Evolutionary conservation across 2,888 invertebrate genomes (phyloP).

Genomic region (Protula sp.): DNA sequence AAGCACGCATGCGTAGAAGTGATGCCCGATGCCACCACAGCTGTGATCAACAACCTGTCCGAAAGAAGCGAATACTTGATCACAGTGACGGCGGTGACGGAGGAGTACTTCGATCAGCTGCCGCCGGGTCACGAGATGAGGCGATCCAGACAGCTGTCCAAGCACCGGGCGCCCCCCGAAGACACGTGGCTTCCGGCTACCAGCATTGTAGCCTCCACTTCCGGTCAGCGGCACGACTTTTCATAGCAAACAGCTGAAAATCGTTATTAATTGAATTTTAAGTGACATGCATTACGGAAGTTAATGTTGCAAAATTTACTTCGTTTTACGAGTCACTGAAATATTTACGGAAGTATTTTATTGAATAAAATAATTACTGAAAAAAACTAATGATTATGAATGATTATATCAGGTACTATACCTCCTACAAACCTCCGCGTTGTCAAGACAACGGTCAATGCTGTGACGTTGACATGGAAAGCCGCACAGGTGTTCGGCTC

Average conservation of each 20-base stretch:
- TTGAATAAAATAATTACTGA: too few relatives aligned
- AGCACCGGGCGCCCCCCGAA: conserved; percentile 36
- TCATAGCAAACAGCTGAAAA: too few relatives aligned
- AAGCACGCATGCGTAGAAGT: conserved; percentile 32
- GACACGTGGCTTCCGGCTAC: conserved; percentile 49
- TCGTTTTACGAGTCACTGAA: too few relatives aligned
- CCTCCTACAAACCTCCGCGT: conserved; percentile 32
- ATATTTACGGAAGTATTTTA: too few relatives aligned
- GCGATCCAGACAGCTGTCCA: conserved; percentile 35
- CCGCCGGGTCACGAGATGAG: conserved; percentile 42
- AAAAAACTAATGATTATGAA: too few relatives aligned
- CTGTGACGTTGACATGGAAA: conserved; percentile 45
- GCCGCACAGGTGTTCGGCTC: conserved; percentile 50
- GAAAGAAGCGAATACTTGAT: conserved; percentile 51
- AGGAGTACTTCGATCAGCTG: conserved; percentile 51
- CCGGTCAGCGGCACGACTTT: too few relatives aligned
- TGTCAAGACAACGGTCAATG: conserved; percentile 34
- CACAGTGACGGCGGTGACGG: conserved; percentile 49
- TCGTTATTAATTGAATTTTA: too few relatives aligned
- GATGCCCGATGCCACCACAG: conserved; percentile 41
- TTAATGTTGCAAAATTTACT: too few relatives aligned
- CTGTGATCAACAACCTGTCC: conserved; percentile 37
- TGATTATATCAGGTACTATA: conserved; percentile 46
- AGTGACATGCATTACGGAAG: too few relatives aligned
- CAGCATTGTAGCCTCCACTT: conserved; percentile 45